Evolutionary conservation across 2,797 vertebrate species (phyloP), one percentile per base, ranked within the genome.

Genomic region (Channa striata): DNA sequence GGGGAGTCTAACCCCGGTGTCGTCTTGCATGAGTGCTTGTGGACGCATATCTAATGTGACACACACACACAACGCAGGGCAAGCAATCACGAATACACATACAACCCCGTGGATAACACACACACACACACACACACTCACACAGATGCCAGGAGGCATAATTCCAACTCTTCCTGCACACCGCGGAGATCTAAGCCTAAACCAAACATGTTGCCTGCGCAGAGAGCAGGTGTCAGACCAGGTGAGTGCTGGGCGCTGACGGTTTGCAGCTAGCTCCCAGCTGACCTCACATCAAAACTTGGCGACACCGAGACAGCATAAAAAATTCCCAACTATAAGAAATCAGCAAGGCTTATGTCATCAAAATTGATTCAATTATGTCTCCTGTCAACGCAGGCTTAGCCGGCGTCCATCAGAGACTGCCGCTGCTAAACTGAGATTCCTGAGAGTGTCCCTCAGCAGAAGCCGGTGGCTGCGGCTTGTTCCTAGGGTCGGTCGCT

Each of bases 201-300:
- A 79, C 63, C 60, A 51, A 86, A 81, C 86, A 76, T 37, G 72
- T 65, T 70, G 77, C 70, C 71, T 69, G 79, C 70, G 43, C 56
- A 66, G 69, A 72, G 76, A 85, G 69, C 82, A 82, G 83, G 80
- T 86, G 84, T 88, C 81, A 69, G 58, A 80, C 50, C 80, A 83
- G 85, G 85, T 80, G 77, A 86, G 40, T 5, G 37, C 53, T 49
- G 68, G 11, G 49, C 3, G 19, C 71, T 53, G 71, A 77, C 30
- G 43, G 78, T 56, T 64, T 68, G 71, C 59, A 14, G 71, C 65
- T 49, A 60, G 65, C 53, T 80, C 59, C 68, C 63, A 56, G 77
- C 77, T 78, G 81, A 86, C 73, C 64, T 62, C 57, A 3, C 49
- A 57, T 79, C 77, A 80, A 48, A 74, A 64, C 20, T 17, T 25